phyloP scores from a whole-genome alignment of 2,113 vertebrate genomes.

The Prinia subflava region DNA sequence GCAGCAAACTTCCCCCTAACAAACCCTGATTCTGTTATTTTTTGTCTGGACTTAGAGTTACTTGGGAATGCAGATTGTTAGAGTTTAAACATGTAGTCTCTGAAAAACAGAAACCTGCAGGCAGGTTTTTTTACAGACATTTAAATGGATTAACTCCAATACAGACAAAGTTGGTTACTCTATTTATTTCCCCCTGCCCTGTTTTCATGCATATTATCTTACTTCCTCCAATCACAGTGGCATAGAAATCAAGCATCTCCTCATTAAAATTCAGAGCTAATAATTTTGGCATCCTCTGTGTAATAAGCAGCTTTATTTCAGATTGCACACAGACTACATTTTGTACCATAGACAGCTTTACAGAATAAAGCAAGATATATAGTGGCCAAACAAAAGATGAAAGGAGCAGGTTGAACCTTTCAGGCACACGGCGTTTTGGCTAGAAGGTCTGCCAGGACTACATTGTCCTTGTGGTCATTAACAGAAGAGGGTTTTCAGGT shows the following conservation, averaged over 20 bases:
- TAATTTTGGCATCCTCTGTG: constrained; percentile 6
- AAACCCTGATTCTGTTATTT: neutral
- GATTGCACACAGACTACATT: neutral
- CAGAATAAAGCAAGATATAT: neutral
- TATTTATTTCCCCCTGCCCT: neutral
- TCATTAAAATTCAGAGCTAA: constrained; percentile 32
- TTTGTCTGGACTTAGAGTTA: neutral
- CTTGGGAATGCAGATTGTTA: neutral
- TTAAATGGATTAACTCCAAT: neutral
- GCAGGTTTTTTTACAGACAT: neutral
- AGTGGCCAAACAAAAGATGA: neutral
- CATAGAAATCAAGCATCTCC: neutral
- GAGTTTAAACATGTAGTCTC: neutral
- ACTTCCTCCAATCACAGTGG: neutral
- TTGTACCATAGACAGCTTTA: neutral
- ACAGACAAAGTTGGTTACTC: neutral
- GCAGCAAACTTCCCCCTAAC: neutral
- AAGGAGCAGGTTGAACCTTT: neutral
- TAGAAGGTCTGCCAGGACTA: neutral
- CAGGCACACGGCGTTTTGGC: neutral
- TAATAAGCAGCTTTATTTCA: constrained; percentile 14
- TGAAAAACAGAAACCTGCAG: neutral
- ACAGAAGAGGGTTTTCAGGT: neutral
- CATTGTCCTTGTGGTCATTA: neutral
- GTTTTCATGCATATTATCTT: neutral